Base-by-base conservation (phyloP, 64 coral and sea anemone genomes). In the Orbicella faveolata region DNA sequence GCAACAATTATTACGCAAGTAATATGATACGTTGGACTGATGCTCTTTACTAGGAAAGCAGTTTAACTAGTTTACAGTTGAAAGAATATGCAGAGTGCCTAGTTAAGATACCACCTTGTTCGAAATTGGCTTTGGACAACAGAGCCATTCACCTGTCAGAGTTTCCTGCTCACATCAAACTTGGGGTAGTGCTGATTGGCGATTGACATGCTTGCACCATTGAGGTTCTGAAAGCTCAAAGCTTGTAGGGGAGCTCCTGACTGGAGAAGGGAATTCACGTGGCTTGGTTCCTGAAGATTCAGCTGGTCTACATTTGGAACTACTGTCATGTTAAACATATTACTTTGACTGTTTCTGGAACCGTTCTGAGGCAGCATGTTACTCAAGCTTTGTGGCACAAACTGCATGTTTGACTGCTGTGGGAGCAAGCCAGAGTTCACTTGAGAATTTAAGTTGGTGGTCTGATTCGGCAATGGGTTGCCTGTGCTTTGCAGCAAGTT, bases 331-430 rank as follows among this genome's bases (percentile, higher is more conserved):
- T 82, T 73, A 25, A 85, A 51, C 12, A n/a, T 26, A 30, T 73
- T 72, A 23, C 64, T 36, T 44, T 52, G 82, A 44, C 41, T 7
- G 30, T 36, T 35, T 67, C 61, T 66, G 1, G 80, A 66, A 14
- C 80, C 80, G n/a, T 83, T 83, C 61, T 65, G 61, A 23, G 61
- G 80, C 33, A 68, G 10, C 64, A 85, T 23, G 82, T 52, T 85
- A 20, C 10, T 70, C 21, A 72, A 36, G 6, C 34, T 85, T 57
- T 79, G 77, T 26, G 48, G 52, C 52, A 57, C 57, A 25, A 79
- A 79, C 12, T 64, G n/a, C 20, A 66, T 15, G 23, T 72, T 26
- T 9, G 65, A 33, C n/a, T 73, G 68, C 15, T 73, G 64, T 1
- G 82, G 35, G 8, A 83, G 9, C 7, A 68, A 10, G 61, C 61